Conservation (phyloP, 1,140 invertebrate species). For the Macrobrachium rosenbergii region DNA sequence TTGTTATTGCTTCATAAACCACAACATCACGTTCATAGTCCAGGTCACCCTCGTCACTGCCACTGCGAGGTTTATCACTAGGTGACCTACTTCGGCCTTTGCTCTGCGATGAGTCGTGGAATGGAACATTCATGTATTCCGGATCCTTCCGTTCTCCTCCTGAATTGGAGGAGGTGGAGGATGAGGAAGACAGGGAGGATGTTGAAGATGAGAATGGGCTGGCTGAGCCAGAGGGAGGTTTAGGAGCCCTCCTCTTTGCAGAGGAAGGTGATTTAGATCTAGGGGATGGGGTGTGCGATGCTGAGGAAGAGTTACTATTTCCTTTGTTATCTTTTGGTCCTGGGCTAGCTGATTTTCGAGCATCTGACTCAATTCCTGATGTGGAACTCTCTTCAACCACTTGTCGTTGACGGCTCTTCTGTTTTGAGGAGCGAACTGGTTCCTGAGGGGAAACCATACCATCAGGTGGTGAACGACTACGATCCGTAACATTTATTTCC, state of each 20-base stretch:
- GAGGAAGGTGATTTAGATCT: conserved; percentile 16
- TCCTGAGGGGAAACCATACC: background rate
- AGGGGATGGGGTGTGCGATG: conserved; percentile 3
- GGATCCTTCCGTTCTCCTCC: conserved; percentile 64
- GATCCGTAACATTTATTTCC: background rate
- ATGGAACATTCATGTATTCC: conserved; percentile 76
- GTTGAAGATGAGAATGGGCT: conserved; percentile 60
- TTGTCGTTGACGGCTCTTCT: conserved; percentile 17
- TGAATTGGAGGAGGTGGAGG: conserved; percentile 61
- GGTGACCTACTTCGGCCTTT: conserved; percentile 83
- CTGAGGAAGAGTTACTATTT: conserved; percentile 25
- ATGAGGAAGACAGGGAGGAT: conserved; percentile 62
- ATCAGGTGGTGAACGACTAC: background rate
- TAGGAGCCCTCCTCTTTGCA: conserved; percentile 55
- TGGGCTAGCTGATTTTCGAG: conserved; percentile 8
- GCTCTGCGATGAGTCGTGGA: conserved; percentile 80
- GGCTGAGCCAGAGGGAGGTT: conserved; percentile 21
- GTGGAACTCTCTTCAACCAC: background rate
- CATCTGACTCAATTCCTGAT: background rate
- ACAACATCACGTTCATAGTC: conserved; percentile 75
- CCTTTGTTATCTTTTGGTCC: conserved; percentile 1
- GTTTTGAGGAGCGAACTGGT: background rate
- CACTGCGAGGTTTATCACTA: conserved; percentile 34
- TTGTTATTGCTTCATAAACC: conserved; percentile 77
- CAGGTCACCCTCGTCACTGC: conserved; percentile 71